Evolutionary conservation across 2,797 vertebrate species (phyloP).

Genomic region (Champsocephalus esox): DNA sequence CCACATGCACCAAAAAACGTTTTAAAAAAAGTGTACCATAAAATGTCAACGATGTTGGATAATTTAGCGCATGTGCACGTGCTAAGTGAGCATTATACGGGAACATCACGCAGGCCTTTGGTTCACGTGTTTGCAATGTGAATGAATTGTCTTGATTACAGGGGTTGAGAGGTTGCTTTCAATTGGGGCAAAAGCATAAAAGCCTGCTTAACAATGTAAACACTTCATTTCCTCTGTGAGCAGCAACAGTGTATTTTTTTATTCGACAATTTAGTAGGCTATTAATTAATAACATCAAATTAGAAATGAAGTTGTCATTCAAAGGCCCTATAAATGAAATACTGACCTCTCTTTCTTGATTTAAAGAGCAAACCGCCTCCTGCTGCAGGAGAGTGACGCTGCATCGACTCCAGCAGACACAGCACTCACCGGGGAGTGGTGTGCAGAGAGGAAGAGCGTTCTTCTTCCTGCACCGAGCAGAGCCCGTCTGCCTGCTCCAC

Average conservation of each 20-base stretch:
- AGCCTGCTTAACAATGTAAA: background rate
- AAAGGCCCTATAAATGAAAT: conserved; percentile 2
- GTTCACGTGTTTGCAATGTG: too few species aligned
- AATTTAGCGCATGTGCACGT: background rate
- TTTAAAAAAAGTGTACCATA: background rate
- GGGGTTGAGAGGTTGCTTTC: background rate
- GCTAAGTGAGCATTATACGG: too few species aligned
- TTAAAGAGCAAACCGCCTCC: conserved; percentile 25
- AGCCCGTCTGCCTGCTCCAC: conserved; percentile 44
- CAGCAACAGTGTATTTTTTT: background rate
- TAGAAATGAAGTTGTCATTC: background rate
- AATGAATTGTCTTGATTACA: background rate
- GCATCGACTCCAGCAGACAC: conserved; percentile 22
- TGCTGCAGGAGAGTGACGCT: background rate
- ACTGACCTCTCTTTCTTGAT: conserved; percentile 6
- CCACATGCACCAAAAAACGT: background rate
- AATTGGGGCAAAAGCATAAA: background rate
- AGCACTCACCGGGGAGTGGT: conserved; percentile 3
- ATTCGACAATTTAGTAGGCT: background rate
- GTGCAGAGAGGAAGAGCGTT: conserved; percentile 16
- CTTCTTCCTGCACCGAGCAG: conserved; percentile 46
- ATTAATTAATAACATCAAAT: background rate
- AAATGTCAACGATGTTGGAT: background rate
- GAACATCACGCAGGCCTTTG: too few species aligned
- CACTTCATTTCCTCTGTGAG: background rate